These are phyloP conservation scores for Odontophorus gujanensis DNA, from an alignment of 2,113 vertebrate genomes.

Conservation along the genomic window DNA sequence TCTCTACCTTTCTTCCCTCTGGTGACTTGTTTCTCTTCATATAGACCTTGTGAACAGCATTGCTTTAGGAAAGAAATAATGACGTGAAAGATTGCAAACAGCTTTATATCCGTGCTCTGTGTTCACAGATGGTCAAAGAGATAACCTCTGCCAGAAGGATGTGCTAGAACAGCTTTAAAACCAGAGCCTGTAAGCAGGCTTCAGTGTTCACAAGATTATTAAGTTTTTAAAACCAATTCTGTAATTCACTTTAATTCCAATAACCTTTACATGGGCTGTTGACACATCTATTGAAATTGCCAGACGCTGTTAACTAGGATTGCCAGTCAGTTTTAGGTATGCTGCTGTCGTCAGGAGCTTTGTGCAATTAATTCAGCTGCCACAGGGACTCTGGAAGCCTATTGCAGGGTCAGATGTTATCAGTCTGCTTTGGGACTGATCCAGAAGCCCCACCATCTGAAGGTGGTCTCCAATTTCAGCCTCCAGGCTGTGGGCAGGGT, in stretches of 20 bases:
- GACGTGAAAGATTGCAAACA: not conserved
- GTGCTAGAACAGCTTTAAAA: not conserved
- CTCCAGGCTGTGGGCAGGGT: too few relatives aligned
- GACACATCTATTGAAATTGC: slow-evolving; percentile 52
- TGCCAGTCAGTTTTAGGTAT: slow-evolving; percentile 14
- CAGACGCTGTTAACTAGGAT: slow-evolving; percentile 49
- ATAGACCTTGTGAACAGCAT: not conserved
- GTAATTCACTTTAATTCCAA: slow-evolving; percentile 61
- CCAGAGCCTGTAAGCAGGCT: not conserved
- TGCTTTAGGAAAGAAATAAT: not conserved
- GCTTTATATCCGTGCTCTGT: not conserved
- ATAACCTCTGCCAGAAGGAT: slow-evolving; percentile 31
- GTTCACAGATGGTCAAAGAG: slow-evolving; percentile 15
- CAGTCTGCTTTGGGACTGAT: not conserved
- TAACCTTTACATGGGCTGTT: slow-evolving; percentile 49
- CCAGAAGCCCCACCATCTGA: not conserved
- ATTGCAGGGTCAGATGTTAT: not conserved
- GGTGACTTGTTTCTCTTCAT: not conserved
- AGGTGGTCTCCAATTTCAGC: not conserved
- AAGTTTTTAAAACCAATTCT: slow-evolving; percentile 53
- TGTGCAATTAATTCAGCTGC: slow-evolving; percentile 52
- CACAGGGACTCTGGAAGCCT: slow-evolving; percentile 25
- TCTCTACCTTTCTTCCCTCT: not conserved
- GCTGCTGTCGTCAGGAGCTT: slow-evolving; percentile 34
- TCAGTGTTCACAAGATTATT: slow-evolving; percentile 25